These are phyloP conservation scores for Cistogaster globosa DNA, from an alignment of 2,888 invertebrate species.

Conservation along the genomic window DNA sequence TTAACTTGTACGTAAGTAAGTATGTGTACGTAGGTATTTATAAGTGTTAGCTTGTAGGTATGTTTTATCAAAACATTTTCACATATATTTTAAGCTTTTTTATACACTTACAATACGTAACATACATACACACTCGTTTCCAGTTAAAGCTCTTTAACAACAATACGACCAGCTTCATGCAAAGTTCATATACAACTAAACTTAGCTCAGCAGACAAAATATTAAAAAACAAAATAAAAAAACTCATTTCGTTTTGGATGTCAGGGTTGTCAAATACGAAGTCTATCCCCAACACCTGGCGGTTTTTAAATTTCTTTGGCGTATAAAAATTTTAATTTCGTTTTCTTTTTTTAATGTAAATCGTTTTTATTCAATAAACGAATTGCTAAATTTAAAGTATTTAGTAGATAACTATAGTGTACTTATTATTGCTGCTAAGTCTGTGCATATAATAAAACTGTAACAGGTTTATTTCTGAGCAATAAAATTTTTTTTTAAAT, in stretches of 20 bases:
- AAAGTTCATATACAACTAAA: constrained; percentile 64
- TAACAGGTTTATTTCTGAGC: too few relatives aligned
- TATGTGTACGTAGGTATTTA: neutral
- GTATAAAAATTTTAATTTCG: too few relatives aligned
- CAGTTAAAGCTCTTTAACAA: constrained; percentile 23
- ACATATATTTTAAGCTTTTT: constrained; percentile 28
- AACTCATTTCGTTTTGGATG: constrained; percentile 11
- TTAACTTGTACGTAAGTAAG: neutral
- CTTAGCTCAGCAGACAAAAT: constrained; percentile 29
- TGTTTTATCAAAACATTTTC: neutral
- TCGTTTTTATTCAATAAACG: too few relatives aligned
- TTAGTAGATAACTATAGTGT: too few relatives aligned
- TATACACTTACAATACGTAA: constrained; percentile 5
- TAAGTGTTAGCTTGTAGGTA: neutral
- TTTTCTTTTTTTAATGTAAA: too few relatives aligned
- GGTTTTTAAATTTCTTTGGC: too few relatives aligned
- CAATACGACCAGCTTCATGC: constrained; percentile 62
- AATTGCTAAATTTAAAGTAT: too few relatives aligned
- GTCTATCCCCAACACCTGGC: too few relatives aligned
- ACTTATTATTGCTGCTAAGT: too few relatives aligned
- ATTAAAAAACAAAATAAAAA: neutral
- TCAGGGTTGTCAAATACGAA: neutral
- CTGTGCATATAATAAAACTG: too few relatives aligned
- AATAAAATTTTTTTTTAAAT: too few relatives aligned
- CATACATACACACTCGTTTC: neutral